Percentiles rank a stretch among this genome's conserved stretches.
Conservation (phyloP, 2,797 vertebrate species). For the Platyrinchus mystaceus region DNA sequence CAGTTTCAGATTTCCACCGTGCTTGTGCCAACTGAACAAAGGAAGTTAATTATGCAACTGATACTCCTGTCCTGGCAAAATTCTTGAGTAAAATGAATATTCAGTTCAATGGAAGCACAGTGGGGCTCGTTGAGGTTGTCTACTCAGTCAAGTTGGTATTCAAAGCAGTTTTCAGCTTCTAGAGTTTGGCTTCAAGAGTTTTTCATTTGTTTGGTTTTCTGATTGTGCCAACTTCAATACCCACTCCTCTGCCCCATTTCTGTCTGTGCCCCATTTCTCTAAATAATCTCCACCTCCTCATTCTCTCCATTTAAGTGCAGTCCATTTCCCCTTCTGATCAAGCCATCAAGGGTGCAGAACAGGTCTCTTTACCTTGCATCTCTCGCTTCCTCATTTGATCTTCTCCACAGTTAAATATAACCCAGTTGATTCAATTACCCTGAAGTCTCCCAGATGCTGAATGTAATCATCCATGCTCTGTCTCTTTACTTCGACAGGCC, state of each 20-base stretch:
- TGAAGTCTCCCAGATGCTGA: slow-evolving; percentile 31
- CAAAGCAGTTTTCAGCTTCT: not conserved
- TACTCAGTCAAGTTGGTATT: not conserved
- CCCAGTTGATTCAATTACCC: not conserved
- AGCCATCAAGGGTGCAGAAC: not conserved
- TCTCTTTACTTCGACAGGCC: slow-evolving; percentile 20
- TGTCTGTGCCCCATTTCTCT: not conserved
- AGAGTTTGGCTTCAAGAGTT: not conserved
- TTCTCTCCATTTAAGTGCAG: not conserved
- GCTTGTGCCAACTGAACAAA: not conserved
- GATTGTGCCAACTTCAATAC: not conserved
- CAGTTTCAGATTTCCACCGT: not conserved
- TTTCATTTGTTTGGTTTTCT: not conserved
- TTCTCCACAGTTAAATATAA: not conserved
- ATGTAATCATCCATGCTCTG: slow-evolving; percentile 37
- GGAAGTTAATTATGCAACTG: not conserved
- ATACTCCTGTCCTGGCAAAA: not conserved
- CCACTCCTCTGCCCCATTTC: not conserved
- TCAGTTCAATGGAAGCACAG: not conserved
- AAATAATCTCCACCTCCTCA: not conserved
- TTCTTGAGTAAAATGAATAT: not conserved
- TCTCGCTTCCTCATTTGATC: not conserved
- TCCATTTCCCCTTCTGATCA: not conserved
- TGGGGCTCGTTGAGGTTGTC: not conserved
- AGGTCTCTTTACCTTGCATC: not conserved